Conservation (phyloP, 2,888 invertebrate genomes). For the Ichneumoninae sp. region DNA sequence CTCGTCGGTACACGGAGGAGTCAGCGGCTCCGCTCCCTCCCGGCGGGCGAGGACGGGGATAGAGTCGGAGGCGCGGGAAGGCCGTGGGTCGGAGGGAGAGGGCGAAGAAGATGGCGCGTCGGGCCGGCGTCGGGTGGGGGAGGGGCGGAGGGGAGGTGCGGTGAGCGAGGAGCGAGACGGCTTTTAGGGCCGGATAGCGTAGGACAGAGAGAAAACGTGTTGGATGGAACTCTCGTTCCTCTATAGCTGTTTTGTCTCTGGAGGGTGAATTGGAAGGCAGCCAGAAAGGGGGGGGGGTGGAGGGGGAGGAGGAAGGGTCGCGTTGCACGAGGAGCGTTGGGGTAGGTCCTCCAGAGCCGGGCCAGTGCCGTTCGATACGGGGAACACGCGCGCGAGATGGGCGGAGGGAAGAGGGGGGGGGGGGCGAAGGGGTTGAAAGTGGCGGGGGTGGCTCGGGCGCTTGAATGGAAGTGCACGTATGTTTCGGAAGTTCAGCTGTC, state of each 20-base stretch:
- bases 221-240: not conserved
- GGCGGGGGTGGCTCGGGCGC: constrained; percentile 52
- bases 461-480: constrained; percentile 68
- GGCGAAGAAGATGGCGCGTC: constrained; percentile 19
- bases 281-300: constrained; percentile 29
- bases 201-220: constrained; percentile 37
- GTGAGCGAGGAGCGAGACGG: constrained; percentile 41
- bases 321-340: constrained; percentile 49
- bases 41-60: constrained; percentile 42
- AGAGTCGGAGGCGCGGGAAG: constrained; percentile 27
- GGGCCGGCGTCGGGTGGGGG: constrained; percentile 8
- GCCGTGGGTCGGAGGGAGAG: constrained; percentile 14
- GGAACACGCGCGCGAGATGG: constrained; percentile 22
- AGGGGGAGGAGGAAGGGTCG: constrained; percentile 40
- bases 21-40: constrained; percentile 48
- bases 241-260: not conserved
- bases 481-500: constrained; percentile 53
- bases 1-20: constrained; percentile 61
- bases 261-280: constrained; percentile 41
- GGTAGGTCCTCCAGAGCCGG: constrained; percentile 59
- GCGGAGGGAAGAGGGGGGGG: constrained; percentile 63
- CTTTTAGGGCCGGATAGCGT: constrained; percentile 22
- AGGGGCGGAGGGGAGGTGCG: constrained; percentile 33
- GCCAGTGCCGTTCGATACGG: constrained; percentile 43
- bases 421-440: constrained; percentile 57